Evolutionary conservation across 2,797 vertebrate genomes (phyloP), one percentile per base, ranked within the genome.

Genomic region (Gymnoscopelus braueri): DNA sequence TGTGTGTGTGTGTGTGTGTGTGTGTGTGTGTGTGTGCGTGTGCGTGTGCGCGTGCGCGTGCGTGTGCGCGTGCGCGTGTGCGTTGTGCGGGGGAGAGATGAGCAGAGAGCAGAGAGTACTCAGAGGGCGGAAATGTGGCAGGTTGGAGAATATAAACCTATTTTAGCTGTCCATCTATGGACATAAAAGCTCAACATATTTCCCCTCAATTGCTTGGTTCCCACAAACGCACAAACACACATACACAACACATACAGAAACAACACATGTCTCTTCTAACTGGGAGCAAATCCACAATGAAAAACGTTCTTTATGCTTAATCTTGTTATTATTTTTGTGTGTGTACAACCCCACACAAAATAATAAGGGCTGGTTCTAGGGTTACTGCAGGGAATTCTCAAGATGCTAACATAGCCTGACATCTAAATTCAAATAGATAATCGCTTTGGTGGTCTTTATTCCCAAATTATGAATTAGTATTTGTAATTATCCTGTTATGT

Each of bases 121-220:
- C 77, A 39, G 67, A 84, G 73, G 77, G 82, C 84, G 82, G 82
- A 92, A 88, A 90, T 86, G 84, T 82, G 88, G 83, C 85, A 85
- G 88, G 78, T 89, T 84, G 66, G 71, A 87, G 83, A 69, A 86
- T 89, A 86, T 89, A 85, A 74, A 60, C 63, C 74, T 65, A 57
- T 72, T 72, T 51, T 48, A 19, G 64, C 80, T 84, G 83, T 88
- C 91, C 91, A 89, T 94, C 90, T 92, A 91, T 89, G 91, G 91
- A 82, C 78, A 85, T 72, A 63, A 62, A 63, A 79, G 65, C 82
- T 80, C 57, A 74, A n/a, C 75, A 80, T 63, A 79, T 81, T 84
- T 65, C 29, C 59, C 49, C 69, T 61, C 60, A 49, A 32, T 64
- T 81, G 72, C 55, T 63, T 68, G 53, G 72, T 80, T 86, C 77